Evolutionary conservation across 2,113 vertebrate genomes (phyloP).

Genomic region (Salvelinus fontinalis): DNA sequence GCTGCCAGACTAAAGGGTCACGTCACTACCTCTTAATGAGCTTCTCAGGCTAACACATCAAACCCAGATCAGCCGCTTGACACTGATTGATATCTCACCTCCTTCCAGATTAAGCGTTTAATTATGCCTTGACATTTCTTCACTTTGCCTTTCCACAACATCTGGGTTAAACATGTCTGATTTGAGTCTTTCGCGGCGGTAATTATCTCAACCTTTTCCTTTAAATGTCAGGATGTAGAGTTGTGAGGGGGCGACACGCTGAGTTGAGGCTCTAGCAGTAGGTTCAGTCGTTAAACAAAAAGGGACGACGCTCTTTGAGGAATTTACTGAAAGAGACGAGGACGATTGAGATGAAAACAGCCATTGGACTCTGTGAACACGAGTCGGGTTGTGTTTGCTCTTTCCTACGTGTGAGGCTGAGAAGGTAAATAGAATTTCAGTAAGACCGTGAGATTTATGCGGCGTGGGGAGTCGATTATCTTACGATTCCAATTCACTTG

Average conservation of each 20-base stretch:
- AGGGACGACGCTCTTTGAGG: neutral
- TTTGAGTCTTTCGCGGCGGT: conserved; percentile 46
- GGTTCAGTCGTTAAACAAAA: conserved; percentile 26
- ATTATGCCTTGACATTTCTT: conserved; percentile 48
- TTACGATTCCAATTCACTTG: no score
- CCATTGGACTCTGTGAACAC: neutral
- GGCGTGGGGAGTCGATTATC: no score
- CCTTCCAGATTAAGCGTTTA: conserved; percentile 30
- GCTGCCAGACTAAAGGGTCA: conserved; percentile 26
- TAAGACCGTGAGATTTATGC: no score
- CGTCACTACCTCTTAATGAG: conserved; percentile 40
- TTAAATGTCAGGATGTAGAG: conserved; percentile 44
- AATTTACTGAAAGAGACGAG: no score
- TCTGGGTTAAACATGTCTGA: conserved; percentile 54
- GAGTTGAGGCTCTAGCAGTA: conserved; percentile 26
- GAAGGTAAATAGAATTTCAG: neutral
- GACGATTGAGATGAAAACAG: neutral
- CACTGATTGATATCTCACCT: conserved; percentile 18
- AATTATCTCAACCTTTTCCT: conserved; percentile 52
- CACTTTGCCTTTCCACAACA: conserved; percentile 48
- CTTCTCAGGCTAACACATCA: conserved; percentile 34
- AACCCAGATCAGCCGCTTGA: conserved; percentile 6
- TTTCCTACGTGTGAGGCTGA: neutral
- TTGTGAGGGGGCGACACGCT: conserved; percentile 38
- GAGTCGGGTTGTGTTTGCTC: neutral